Evolutionary conservation across 2,888 invertebrate genomes (phyloP).

Genomic region (Tubulanus polymorphus): DNA sequence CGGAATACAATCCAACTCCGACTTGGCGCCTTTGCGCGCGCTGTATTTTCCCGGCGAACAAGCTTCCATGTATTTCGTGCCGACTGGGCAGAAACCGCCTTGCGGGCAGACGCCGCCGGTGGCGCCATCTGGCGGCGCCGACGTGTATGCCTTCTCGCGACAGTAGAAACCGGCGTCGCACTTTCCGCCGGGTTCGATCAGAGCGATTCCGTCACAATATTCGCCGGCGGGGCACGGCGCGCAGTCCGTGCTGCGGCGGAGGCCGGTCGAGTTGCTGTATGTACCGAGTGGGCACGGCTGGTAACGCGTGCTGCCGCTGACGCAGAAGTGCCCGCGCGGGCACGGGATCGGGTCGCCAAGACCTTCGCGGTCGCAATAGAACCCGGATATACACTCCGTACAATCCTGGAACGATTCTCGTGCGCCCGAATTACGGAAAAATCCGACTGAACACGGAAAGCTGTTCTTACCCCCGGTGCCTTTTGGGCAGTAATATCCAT

Average conservation of each 20-base stretch:
- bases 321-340: constrained; percentile 48
- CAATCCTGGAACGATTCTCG: constrained; percentile 47
- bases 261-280: constrained; percentile 43
- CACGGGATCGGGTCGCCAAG: constrained; percentile 42
- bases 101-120: constrained; percentile 48
- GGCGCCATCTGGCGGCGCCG: constrained; percentile 48
- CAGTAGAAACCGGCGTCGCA: constrained; percentile 47
- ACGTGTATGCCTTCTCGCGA: constrained; percentile 46
- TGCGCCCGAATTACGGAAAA: constrained; percentile 47
- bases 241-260: constrained; percentile 42
- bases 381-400: constrained; percentile 47
- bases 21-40: constrained; percentile 43
- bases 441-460: constrained; percentile 47
- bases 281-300: constrained; percentile 49
- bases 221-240: constrained; percentile 49
- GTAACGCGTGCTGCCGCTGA: constrained; percentile 39
- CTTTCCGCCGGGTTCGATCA: constrained; percentile 40
- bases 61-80: constrained; percentile 36
- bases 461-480: constrained; percentile 36
- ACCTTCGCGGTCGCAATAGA: constrained; percentile 43
- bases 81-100: constrained; percentile 47
- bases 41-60: constrained; percentile 46
- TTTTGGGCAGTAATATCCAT: constrained; percentile 47
- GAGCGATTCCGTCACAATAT: constrained; percentile 49
- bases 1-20: constrained; percentile 42